Evolutionary conservation across 2,888 invertebrate genomes (phyloP).

Genomic region (Anodontia alba): DNA sequence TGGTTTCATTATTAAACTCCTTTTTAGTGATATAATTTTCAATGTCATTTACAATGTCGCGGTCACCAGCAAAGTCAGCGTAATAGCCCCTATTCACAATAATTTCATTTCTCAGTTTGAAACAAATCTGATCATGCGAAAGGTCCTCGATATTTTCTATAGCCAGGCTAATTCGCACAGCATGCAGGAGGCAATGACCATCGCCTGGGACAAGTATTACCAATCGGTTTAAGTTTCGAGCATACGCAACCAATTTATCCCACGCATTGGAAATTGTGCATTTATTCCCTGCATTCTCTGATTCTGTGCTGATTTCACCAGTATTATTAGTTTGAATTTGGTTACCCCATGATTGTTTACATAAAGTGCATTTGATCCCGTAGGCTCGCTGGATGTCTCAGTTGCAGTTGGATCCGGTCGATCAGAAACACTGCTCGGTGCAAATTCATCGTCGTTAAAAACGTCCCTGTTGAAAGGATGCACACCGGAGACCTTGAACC

Average conservation of each 20-base stretch:
- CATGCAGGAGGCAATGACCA: not conserved
- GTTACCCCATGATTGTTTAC: too few species aligned
- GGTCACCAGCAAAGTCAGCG: constrained; percentile 18
- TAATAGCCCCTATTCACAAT: constrained; percentile 13
- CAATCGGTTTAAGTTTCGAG: not conserved
- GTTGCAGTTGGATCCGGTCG: not conserved
- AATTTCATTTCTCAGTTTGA: constrained; percentile 26
- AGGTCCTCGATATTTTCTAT: constrained; percentile 25
- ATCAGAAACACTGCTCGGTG: constrained; percentile 22
- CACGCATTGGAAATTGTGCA: not conserved
- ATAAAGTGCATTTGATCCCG: not conserved
- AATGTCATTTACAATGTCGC: constrained; percentile 7
- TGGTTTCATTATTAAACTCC: constrained; percentile 31
- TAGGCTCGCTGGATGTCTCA: not conserved
- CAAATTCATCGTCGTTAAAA: constrained; percentile 34
- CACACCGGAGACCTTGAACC: constrained; percentile 32
- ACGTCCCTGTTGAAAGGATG: constrained; percentile 28
- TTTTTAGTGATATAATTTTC: constrained; percentile 23
- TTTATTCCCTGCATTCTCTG: not conserved
- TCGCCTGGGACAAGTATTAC: constrained; percentile 1
- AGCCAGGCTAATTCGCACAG: constrained; percentile 16
- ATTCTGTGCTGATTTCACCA: not conserved
- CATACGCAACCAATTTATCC: constrained; percentile 3
- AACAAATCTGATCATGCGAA: constrained; percentile 20
- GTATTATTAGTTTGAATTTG: not conserved